Conservation (phyloP, 2,888 invertebrate species). For the Platycheirus albimanus region DNA sequence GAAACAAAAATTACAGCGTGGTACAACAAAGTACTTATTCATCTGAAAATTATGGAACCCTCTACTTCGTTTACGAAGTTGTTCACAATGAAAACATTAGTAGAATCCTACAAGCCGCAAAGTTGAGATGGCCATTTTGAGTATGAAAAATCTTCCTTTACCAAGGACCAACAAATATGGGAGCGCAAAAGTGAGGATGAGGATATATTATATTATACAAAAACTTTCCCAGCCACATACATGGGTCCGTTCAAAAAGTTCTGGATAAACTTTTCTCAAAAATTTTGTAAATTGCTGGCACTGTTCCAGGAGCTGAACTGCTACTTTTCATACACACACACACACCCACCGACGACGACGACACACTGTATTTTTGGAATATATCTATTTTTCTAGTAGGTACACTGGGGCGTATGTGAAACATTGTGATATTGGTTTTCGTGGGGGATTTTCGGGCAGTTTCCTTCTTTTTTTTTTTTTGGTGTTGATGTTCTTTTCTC, state of each 20-base stretch:
- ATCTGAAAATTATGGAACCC: conserved; percentile 40
- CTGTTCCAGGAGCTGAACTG: conserved; percentile 12
- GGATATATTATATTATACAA: background rate
- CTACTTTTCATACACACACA: background rate
- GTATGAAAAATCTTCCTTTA: background rate
- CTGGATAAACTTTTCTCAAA: conserved; percentile 11
- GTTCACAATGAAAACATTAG: conserved; percentile 58
- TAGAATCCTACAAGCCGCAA: conserved; percentile 36
- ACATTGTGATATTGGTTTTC: background rate
- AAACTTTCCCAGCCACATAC: background rate
- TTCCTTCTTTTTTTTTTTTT: background rate
- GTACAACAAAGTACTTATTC: conserved; percentile 37
- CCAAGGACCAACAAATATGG: no score
- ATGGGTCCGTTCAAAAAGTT: conserved; percentile 12
- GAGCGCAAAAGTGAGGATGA: no score
- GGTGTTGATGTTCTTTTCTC: background rate
- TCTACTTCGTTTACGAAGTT: conserved; percentile 5
- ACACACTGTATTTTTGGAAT: background rate
- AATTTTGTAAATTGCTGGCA: conserved; percentile 18
- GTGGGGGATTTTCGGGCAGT: background rate
- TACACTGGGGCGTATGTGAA: conserved; percentile 15
- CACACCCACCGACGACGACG: background rate
- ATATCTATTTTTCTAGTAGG: background rate
- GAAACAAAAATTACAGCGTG: background rate
- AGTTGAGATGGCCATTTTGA: conserved; percentile 11